Base-by-base conservation (phyloP, 1,140 invertebrate genomes). In the Apis mellifera region DNA sequence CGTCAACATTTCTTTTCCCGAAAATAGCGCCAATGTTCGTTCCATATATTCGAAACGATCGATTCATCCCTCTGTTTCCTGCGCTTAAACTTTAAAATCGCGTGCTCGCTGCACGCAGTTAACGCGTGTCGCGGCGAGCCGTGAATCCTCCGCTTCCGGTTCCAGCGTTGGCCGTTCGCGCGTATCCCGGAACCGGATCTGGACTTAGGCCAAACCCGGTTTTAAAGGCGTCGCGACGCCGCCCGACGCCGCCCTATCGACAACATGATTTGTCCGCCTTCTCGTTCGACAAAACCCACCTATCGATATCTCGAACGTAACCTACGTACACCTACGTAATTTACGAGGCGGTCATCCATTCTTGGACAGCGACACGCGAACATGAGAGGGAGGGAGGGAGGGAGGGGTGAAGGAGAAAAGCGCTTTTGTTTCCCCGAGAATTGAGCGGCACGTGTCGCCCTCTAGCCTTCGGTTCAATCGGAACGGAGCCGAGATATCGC, bases 181-280 rank as follows among this genome's bases (percentile, higher is more conserved):
- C 84, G 80, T 85, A 79, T 42, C 23, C 62, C 26, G 26, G 21
- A 32, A 68, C 82, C 78, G 72, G 84, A 75, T 11, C 86, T 89
- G 87, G 87, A 88, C 86, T 81, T 84, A 86, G 87, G 86, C 87
- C 87, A 89, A 89, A 65, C 32, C 32, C 78, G 81, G 78, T 86
- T 88, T 86, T 84, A 89, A 72, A 59, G 87, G 65, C 73, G 68
- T 82, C 82, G 78, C 82, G 78, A 42, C 71, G 77, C 64, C 87
- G 81, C 48, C 66, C 65, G 54, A 55, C 73, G 73, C 70, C 83
- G 72, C 80, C 78, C 68, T 69, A 86, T 83, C 87, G 84, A 88
- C 86, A 84, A 76, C 76, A 65, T 78, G 77, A 89, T 89, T 89
- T 89, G 86, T 85, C 78, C 84, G 84, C 55, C 62, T 82, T 86